Base-by-base conservation (phyloP, 1,140 invertebrate species). In the Polyergus mexicanus region DNA sequence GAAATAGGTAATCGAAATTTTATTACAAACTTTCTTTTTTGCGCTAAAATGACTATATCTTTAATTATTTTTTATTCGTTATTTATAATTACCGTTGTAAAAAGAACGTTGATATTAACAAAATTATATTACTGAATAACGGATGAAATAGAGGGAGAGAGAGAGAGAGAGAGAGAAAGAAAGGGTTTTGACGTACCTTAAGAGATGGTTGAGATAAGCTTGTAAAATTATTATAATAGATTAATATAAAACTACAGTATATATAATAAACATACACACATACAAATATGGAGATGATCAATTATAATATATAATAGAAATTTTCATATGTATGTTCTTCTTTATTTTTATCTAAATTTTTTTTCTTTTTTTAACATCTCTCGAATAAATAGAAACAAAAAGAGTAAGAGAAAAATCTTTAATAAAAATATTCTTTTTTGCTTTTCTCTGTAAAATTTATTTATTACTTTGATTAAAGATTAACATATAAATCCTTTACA, bases 131-230 rank as follows among this genome's bases (percentile, higher is more conserved):
- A 32, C 13, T 22, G 32, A 28, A 62, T 28, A 62, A 28, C 3
- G 32, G 5, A 62, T 28, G 4, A 77, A 32, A 41, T 41, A 8
- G 1, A 32, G 32, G 3, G 32, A 32, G 32, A 32, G 32, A 32
- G 32, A 32, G 32, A 32, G 32, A 32, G 32, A 32, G 32, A 32
- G 32, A 32, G 32, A 32, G 32, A 32, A 3, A 32, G 32, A 32
- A 4, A 32, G 25, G 22, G 60, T 47, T 72, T 41, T 16, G 5
- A 83, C 68, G 4, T 74, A 83, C 78, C 68, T 83, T 83, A 74
- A 44, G 22, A 44, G 56, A 44, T 22, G 13, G 32, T 38, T 47
- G 19, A 35, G 38, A 38, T 38, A 83, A 4, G 78, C 78, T 83
- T 83, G 68, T 10, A 83, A 81, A 83, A 60, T 44, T 44, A 60